Base-by-base conservation (phyloP, 2,888 invertebrate species). In the Tenthredo scrophulariae region DNA sequence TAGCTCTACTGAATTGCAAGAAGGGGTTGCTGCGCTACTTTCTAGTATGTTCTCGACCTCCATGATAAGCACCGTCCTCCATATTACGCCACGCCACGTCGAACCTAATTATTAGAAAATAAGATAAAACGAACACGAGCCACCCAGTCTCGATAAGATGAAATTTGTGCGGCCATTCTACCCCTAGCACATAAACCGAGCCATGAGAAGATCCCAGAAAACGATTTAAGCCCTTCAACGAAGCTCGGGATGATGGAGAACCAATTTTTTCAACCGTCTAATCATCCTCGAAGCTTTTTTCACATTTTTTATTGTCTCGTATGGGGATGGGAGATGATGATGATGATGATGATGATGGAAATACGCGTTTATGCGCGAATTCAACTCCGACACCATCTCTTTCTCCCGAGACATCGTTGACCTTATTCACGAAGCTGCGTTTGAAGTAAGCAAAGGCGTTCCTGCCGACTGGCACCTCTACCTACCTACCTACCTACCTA, bases 51-150 rank as follows among this genome's bases (percentile, higher is more conserved):
- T 88, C 89, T 89, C 89, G 88, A 89, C 88, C 89, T 88, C 85
- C 43, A 86, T 89, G 88, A 87, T 87, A 88, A 89, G 89, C 87
- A 87, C 88, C 87, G 85, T 85, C 84, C 85, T 85, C 84, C 85
- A 86, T 84, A 85, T 84, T 84, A 74, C 77, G 86, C 84, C 46
- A 79, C 85, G 62, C 87, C 86, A 86, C 87, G 87, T 90, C 89
- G 88, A 88, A 89, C 87, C 88, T 89, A 89, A 90, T 90, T 89
- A 89, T 88, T 87, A 87, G 85, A 85, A 67, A 87, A 86, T 84
- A 88, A 87, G 88, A 88, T 87, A 86, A 88, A 87, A 85, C 70
- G 84, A 86, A 88, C 86, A 86, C 86, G 86, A 54, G 15, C 40
- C 15, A 22, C 40, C 29, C 1, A 5, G 74, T 22, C 40, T 74